Evolutionary conservation across 2,797 vertebrate species (phyloP).

Genomic region (Coregonus ussuriensis): DNA sequence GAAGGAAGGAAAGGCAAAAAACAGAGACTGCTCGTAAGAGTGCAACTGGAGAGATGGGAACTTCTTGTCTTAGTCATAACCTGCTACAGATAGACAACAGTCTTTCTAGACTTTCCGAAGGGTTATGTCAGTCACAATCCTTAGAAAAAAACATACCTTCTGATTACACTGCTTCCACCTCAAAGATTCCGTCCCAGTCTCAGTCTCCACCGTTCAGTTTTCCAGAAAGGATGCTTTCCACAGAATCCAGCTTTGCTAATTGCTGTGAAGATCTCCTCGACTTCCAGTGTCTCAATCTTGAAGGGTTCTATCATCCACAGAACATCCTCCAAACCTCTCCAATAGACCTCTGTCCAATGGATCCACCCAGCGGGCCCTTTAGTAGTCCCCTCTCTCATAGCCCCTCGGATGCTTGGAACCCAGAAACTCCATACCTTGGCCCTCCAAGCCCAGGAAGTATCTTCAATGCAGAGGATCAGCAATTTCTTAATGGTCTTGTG

Average conservation of each 20-base stretch:
- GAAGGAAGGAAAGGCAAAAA: constrained; percentile 64
- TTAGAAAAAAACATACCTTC: constrained; percentile 61
- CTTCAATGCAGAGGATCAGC: constrained; percentile 74
- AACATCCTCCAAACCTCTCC: constrained; percentile 74
- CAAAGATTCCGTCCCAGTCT: constrained; percentile 71
- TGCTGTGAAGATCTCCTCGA: constrained; percentile 79
- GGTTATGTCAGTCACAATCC: constrained; percentile 73
- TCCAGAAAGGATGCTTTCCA: constrained; percentile 70
- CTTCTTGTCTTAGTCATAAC: constrained; percentile 75
- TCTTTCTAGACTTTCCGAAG: constrained; percentile 75
- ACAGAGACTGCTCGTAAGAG: constrained; percentile 56
- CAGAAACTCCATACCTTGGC: constrained; percentile 79
- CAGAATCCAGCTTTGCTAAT: constrained; percentile 75
- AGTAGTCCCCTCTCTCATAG: constrained; percentile 82
- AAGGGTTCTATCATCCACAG: constrained; percentile 78
- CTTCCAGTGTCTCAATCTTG: constrained; percentile 81
- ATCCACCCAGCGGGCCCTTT: constrained; percentile 78
- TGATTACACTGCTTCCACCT: constrained; percentile 54
- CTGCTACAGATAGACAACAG: constrained; percentile 80
- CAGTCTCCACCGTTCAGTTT: constrained; percentile 71
- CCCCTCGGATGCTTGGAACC: constrained; percentile 76
- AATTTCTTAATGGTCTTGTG: constrained; percentile 74
- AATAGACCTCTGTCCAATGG: constrained; percentile 75
- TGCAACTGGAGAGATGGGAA: constrained; percentile 52
- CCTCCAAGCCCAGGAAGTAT: constrained; percentile 78